Evolutionary conservation across 2,113 vertebrate genomes (phyloP), one percentile per base, ranked within the genome.

Genomic region (Phyllostomus discolor): DNA sequence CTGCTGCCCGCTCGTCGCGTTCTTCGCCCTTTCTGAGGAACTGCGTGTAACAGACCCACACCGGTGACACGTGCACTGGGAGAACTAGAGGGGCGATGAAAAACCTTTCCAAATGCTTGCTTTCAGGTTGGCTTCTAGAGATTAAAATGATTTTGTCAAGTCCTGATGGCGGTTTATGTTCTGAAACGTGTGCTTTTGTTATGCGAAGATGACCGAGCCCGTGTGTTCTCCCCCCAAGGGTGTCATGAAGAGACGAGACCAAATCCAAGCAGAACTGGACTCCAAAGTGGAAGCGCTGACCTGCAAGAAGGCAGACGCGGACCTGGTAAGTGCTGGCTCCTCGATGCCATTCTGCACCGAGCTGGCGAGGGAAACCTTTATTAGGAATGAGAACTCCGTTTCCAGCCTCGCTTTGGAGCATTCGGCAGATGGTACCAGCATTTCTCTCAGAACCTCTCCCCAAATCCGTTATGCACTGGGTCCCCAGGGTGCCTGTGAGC

Each of bases 221-320:
- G 33, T 50, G 2, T 88, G 69, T 70, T 97, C 94, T 83, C 54
- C 35, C 93, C 19, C 97, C 35, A 97, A 99, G 99, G 98, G 98
- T 48, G 99, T 99, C 90, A 98, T 99, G 98, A 99, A 98, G 97
- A 99, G 99, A 95, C 98, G 99, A 98, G 99, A 99, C 98, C 99
- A 99, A 98, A 99, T 99, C 94, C 99, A 99, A 98, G 98, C 99
- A 0, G 99, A 99, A 92, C 98, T 99, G 0, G 99, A 99, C 95
- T 98, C 98, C 96, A 99, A 98, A 98, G 98, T 98, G 20, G 99
- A 99, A 92, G 98, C 99, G 73, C 96, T 99, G 95, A 97, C 96
- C 41, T 98, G 91, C 90, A 99, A 98, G 98, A 99, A 98, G 96
- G 88, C 94, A 6, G 99, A 99, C 91, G 98, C 97, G 72, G 99